Evolutionary conservation across 1,140 invertebrate genomes (phyloP).

Genomic region (Atta cephalotes): DNA sequence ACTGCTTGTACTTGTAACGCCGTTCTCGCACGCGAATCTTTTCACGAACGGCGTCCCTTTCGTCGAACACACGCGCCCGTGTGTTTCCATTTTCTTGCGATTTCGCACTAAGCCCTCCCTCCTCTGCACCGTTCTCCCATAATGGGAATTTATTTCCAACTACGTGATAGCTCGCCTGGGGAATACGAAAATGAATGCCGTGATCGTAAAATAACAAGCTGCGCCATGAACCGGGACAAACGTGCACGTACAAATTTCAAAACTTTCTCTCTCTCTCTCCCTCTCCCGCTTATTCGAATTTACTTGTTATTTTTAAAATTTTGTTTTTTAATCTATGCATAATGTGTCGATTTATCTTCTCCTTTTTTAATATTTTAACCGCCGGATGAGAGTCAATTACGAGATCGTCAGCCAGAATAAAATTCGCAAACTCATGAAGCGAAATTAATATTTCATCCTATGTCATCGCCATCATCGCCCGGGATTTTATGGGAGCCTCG

Average conservation of each 20-base stretch:
- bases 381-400: conserved; percentile 31
- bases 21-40: conserved; percentile 31
- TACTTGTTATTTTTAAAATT: background rate
- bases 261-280: background rate
- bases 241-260: conserved; percentile 50
- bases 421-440: conserved; percentile 45
- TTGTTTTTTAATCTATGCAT: background rate
- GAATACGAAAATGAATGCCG: conserved; percentile 55
- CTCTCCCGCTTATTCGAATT: background rate
- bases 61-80: conserved; percentile 17
- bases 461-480: conserved; percentile 41
- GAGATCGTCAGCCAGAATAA: conserved; percentile 29
- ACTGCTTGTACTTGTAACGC: background rate
- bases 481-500: conserved; percentile 50
- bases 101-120: conserved; percentile 27
- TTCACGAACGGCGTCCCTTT: conserved; percentile 38
- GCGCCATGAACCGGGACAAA: conserved; percentile 44
- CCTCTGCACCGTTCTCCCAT: background rate
- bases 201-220: conserved; percentile 61
- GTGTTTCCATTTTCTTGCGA: conserved; percentile 55
- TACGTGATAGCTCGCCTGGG: conserved; percentile 51
- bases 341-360: background rate
- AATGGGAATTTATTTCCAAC: conserved; percentile 50
- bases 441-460: conserved; percentile 59
- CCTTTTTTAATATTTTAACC: conserved; percentile 19